These are phyloP conservation scores for Dione juno DNA, from an alignment of 2,888 invertebrate genomes.

Conservation along the genomic window DNA sequence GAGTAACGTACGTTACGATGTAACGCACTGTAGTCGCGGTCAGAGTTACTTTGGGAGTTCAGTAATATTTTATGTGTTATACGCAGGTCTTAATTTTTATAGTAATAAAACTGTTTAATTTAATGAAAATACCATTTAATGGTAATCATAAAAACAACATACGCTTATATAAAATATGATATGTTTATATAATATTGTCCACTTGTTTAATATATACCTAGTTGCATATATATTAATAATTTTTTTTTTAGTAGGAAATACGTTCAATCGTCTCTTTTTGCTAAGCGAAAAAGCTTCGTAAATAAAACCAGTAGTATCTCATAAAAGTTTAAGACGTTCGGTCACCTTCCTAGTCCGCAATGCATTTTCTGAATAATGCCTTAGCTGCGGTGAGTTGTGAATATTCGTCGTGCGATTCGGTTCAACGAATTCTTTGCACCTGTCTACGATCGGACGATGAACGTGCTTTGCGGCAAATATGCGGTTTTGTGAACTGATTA, in stretches of 20 bases:
- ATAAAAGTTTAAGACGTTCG: slow-evolving; percentile 49
- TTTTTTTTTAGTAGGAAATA: background rate
- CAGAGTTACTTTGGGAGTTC: too few relatives aligned
- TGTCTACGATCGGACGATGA: slow-evolving; percentile 40
- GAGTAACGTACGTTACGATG: too few relatives aligned
- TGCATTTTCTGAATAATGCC: slow-evolving; percentile 74
- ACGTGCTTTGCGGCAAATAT: slow-evolving; percentile 41
- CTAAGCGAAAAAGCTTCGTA: slow-evolving; percentile 5
- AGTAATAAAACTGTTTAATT: too few relatives aligned
- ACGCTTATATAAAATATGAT: too few relatives aligned
- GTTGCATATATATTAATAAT: too few relatives aligned
- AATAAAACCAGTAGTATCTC: slow-evolving; percentile 44
- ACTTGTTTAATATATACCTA: too few relatives aligned
- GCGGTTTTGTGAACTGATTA: slow-evolving; percentile 39
- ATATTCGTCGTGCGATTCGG: slow-evolving; percentile 51
- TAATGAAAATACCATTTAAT: too few relatives aligned
- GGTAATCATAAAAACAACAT: too few relatives aligned
- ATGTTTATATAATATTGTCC: too few relatives aligned
- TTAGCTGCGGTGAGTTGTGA: slow-evolving; percentile 65
- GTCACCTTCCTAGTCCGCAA: slow-evolving; percentile 53
- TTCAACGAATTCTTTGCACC: slow-evolving; percentile 45
- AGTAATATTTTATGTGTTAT: too few relatives aligned
- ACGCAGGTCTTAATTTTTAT: too few relatives aligned
- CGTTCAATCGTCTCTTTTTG: background rate
- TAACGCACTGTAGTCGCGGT: too few relatives aligned